phyloP scores from a whole-genome alignment of 2,113 vertebrate species.

The Hippocampus zosterae region DNA sequence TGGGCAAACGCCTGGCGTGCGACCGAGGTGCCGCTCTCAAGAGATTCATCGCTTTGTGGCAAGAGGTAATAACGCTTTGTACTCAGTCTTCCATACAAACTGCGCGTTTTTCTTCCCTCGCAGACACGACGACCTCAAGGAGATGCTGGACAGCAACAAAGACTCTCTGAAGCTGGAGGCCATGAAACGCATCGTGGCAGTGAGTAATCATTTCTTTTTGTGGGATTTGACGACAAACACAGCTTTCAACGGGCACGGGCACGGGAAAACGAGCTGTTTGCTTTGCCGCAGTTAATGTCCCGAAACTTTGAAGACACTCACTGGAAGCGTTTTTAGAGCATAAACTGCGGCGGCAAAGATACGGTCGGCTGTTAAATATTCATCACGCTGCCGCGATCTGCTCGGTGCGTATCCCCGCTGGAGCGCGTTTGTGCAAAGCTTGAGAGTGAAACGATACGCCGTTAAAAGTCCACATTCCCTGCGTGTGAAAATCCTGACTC shows the following conservation, averaged over 20 bases:
- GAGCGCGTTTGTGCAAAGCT: slow-evolving; percentile 6
- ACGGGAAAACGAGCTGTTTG: not conserved
- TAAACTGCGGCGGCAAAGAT: slow-evolving; percentile 29
- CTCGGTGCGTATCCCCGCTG: slow-evolving; percentile 45
- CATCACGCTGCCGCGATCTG: slow-evolving; percentile 34
- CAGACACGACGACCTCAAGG: slow-evolving; percentile 96
- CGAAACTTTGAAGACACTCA: slow-evolving; percentile 1
- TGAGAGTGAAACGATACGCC: slow-evolving; percentile 8
- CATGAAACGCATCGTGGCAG: slow-evolving; percentile 98
- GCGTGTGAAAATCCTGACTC: slow-evolving; percentile 2
- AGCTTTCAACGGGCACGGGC: not conserved
- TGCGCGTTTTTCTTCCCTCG: slow-evolving; percentile 1
- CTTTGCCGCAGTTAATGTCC: slow-evolving; percentile 2
- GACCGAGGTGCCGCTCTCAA: not conserved
- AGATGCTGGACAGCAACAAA: slow-evolving; percentile 98
- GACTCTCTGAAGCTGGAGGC: slow-evolving; percentile 97
- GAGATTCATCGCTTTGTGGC: not conserved
- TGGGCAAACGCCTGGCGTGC: not conserved
- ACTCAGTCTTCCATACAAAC: not conserved
- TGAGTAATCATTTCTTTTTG: slow-evolving; percentile 65
- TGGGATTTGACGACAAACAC: too few relatives aligned
- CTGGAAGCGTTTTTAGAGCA: slow-evolving; percentile 4
- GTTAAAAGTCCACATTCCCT: not conserved
- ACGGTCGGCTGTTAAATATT: slow-evolving; percentile 66
- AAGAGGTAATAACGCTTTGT: not conserved